These are phyloP conservation scores for Lepidocyrtoides sp. DNA, from an alignment of 2,888 invertebrate genomes.

Conservation along the genomic window DNA sequence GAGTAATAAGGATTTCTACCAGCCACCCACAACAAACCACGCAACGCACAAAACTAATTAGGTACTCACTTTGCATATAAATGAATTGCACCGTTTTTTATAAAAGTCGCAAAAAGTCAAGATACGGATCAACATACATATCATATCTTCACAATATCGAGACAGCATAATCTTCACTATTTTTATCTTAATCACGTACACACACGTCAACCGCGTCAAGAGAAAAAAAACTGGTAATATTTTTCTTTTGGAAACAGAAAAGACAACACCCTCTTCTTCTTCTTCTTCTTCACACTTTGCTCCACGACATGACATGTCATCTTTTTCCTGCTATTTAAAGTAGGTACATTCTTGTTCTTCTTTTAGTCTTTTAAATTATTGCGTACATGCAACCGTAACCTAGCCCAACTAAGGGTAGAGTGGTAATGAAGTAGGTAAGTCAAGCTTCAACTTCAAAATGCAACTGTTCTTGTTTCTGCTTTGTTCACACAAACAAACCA, in stretches of 20 bases:
- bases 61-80: not conserved
- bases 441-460: constrained; percentile 23
- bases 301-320: not conserved
- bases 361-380: not conserved
- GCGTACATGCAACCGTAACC: constrained; percentile 33
- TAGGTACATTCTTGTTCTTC: not conserved
- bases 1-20: constrained; percentile 35
- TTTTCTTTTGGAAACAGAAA: constrained; percentile 42
- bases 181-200: constrained; percentile 45
- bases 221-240: constrained; percentile 38
- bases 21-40: constrained; percentile 34
- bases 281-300: constrained; percentile 26
- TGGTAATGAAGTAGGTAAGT: constrained; percentile 24
- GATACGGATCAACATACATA: constrained; percentile 35
- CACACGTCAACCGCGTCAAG: not conserved
- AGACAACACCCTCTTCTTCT: constrained; percentile 46
- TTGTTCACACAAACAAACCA: not conserved
- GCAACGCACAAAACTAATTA: constrained; percentile 37
- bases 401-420: constrained; percentile 8
- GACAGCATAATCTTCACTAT: not conserved
- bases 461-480: not conserved
- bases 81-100: constrained; percentile 40
- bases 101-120: not conserved
- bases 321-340: constrained; percentile 32
- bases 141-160: not conserved